phyloP scores from a whole-genome alignment of 2,888 invertebrate genomes.

The Isotomurus palustris region DNA sequence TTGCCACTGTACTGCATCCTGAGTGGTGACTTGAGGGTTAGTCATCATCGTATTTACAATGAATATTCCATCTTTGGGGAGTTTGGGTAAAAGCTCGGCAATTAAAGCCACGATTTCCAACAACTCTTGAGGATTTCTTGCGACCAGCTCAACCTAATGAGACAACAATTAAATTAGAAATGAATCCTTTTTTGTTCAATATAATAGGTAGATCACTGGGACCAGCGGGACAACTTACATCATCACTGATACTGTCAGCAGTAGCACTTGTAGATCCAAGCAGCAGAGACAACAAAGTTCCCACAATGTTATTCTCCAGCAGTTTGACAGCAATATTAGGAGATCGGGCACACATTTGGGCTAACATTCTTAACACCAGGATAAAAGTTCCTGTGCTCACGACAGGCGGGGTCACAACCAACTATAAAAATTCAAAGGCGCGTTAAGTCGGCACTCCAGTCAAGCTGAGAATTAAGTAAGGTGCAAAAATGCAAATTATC shows the following conservation, averaged over 20 bases:
- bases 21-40: constrained; percentile 41
- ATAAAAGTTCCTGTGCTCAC: constrained; percentile 93
- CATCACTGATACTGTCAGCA: constrained; percentile 46
- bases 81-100: constrained; percentile 92
- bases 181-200: not conserved
- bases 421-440: constrained; percentile 51
- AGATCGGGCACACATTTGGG: constrained; percentile 92
- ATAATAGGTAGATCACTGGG: no score
- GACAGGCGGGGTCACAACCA: constrained; percentile 91
- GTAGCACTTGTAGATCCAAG: constrained; percentile 73
- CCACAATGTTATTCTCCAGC: constrained; percentile 90
- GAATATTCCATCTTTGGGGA: constrained; percentile 94
- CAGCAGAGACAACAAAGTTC: constrained; percentile 87
- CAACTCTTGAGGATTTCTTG: constrained; percentile 89
- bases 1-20: constrained; percentile 85
- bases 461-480: not conserved
- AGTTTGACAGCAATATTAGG: constrained; percentile 88
- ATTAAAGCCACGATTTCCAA: constrained; percentile 96
- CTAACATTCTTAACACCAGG: constrained; percentile 91
- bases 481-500: no score
- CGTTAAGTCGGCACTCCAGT: not conserved
- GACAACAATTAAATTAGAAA: not conserved
- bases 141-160: constrained; percentile 69
- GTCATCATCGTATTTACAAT: constrained; percentile 72
- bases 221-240: not conserved